Base-by-base conservation (phyloP, 2,888 invertebrate species). In the Liopterus haemorrhoidalis region DNA sequence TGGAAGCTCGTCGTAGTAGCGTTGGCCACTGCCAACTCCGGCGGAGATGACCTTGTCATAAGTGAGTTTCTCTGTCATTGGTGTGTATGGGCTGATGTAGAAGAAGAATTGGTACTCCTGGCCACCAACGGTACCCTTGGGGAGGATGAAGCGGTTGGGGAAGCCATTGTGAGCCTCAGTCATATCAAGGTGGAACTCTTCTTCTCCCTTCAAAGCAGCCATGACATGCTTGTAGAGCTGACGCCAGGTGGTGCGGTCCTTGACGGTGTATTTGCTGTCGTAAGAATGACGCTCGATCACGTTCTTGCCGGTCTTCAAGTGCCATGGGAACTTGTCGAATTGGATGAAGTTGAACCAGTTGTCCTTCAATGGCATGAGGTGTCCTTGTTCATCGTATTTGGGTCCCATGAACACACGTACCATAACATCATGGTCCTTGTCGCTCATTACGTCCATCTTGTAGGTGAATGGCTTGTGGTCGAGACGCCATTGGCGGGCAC, bases 331-430 rank as follows among this genome's bases (percentile, higher is more conserved):
- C 33, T 71, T 68, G 58, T 81, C 80, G 21, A 84, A 60, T 60
- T 81, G 76, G 18, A 82, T 73, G 57, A 82, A 82, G 67, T 78
- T 76, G 21, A 75, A 58, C 31, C 79, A 74, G 66, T 78, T 77
- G 6, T 61, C 61, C 52, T 75, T 73, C 54, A 82, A 69, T 52
- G 77, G 74, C 36, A 79, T 69, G 16, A 73, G 59, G 27, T 73
- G 72, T 33, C 74, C 74, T 38, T 71, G 59, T 46, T 75, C 63
- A 58, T 83, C 79, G 59, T 73, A 73, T 64, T 82, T 82, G 1
- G 85, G 85, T 61, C 81, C 84, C 50, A 84, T 63, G 71, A 76
- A 84, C 2, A 81, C 65, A 49, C 80, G 78, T 2, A 85, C 75
- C 8, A 82, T 75, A 50, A 74, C 75, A 57, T 76, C 75, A 4